Conservation (phyloP, 2,113 vertebrate species). For the Thomomys bottae region DNA sequence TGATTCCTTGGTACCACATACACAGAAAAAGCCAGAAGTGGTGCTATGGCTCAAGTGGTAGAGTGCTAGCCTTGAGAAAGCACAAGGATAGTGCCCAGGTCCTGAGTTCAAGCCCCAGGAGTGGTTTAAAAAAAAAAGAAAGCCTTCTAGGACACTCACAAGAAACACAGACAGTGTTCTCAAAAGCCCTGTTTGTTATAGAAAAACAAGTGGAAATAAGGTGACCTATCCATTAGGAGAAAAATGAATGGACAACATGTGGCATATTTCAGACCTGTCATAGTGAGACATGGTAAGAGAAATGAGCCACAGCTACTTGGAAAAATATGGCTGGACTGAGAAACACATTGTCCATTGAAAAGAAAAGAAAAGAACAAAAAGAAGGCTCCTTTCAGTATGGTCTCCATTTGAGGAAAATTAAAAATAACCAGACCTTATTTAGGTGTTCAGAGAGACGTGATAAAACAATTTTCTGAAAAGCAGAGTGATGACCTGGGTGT, state of each 20-base stretch:
- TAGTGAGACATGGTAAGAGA: not conserved
- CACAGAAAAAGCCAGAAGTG: too few relatives aligned
- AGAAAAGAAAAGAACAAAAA: not conserved
- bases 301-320: not conserved
- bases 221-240: not conserved
- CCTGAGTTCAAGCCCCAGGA: too few relatives aligned
- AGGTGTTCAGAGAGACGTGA: not conserved
- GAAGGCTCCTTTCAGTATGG: not conserved
- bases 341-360: not conserved
- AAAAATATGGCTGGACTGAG: not conserved
- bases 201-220: not conserved
- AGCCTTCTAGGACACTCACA: not conserved
- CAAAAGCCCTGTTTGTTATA: not conserved
- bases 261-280: not conserved
- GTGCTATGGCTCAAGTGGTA: too few relatives aligned
- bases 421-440: conserved; percentile 8
- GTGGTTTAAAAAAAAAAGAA: too few relatives aligned
- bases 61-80: too few relatives aligned
- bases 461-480: conserved; percentile 11
- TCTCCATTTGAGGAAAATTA: not conserved
- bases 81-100: too few relatives aligned
- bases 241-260: not conserved
- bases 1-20: too few relatives aligned
- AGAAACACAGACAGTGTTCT: not conserved
- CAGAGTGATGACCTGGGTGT: not conserved